Conservation (phyloP, 2,888 invertebrate species). For the Hirtodrosophila confusa region DNA sequence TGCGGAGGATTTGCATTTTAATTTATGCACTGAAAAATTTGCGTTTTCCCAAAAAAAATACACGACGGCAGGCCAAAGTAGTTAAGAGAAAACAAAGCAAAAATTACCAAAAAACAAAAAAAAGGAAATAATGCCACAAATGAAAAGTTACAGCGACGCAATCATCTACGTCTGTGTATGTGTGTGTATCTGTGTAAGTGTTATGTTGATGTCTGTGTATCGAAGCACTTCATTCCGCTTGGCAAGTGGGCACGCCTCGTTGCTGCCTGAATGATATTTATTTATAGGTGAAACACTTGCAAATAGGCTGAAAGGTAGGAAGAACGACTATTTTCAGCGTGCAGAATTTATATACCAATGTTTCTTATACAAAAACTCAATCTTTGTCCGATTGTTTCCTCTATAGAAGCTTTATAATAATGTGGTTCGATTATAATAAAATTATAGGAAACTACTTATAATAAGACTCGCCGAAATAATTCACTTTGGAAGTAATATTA, state of each 20-base stretch:
- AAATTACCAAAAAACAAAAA: constrained; percentile 29
- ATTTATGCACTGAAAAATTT: constrained; percentile 78
- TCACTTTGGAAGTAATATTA: no score
- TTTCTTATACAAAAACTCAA: no score
- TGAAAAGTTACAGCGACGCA: constrained; percentile 66
- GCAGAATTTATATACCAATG: no score
- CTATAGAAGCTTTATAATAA: no score
- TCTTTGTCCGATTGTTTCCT: no score
- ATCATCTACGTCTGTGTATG: constrained; percentile 36
- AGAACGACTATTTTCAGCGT: no score
- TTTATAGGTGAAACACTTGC: constrained; percentile 38
- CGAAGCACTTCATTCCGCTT: constrained; percentile 41
- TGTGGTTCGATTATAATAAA: no score
- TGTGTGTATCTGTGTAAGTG: constrained; percentile 19
- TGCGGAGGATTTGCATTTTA: constrained; percentile 81
- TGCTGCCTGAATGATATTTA: constrained; percentile 42
- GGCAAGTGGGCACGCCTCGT: constrained; percentile 43
- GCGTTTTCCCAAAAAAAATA: constrained; percentile 44
- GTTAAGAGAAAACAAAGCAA: constrained; percentile 45
- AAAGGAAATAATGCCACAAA: constrained; percentile 57
- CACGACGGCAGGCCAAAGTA: constrained; percentile 47
- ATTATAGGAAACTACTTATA: no score
- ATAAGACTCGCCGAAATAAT: no score
- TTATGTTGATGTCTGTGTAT: constrained; percentile 13
- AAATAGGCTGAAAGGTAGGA: neutral